Base-by-base conservation (phyloP, 2,797 vertebrate genomes). In the Crocidura indochinensis region DNA sequence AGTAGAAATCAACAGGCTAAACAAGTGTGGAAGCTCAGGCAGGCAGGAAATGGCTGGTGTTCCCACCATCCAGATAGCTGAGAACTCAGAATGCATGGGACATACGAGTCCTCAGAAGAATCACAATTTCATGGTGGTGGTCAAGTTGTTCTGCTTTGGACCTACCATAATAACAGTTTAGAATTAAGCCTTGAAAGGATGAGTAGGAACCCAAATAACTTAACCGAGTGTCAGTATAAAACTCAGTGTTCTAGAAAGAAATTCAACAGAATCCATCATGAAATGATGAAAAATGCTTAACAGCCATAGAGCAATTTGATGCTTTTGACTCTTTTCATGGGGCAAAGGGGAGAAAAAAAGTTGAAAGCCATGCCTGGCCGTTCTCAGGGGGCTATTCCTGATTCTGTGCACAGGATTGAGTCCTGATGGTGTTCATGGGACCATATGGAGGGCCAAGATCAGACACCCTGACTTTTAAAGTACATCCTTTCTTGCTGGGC, bases 251-350 rank as follows among this genome's bases (percentile, higher is more conserved):
- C n/a, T 67, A 24, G n/a, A 31, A 85, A 85, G 27, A 14, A 79
- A 83, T 60, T 81, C 60, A 78, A 31, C 77, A 20, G 29, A 91
- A 88, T 44, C 22, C 44, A 83, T 51, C 73, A 62, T 29, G 62
- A 22, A 38, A n/a, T 29, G 88, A 64, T 20, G 69, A 51, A 76
- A 83, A 46, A 73, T 10, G 3, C 0, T 9, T 47, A n/a, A n/a
- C 9, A 53, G 44, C 84, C 38, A 62, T 22, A n/a, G 64, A 14
- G 20, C 65, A 72, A 11, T 72, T 29, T n/a, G 24, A 60, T 76
- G 49, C 67, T 76, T n/a, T 80, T 51, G 65, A 24, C 47, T 88
- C 75, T 81, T 56, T 65, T 20, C 15, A 53, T 12, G 51, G 51
- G 51, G 51, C 17, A 17, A 14, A 17, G 51, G 22, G 56, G 56